Evolutionary conservation across 2,888 invertebrate genomes (phyloP).

Genomic region (Cotesia congregata): DNA sequence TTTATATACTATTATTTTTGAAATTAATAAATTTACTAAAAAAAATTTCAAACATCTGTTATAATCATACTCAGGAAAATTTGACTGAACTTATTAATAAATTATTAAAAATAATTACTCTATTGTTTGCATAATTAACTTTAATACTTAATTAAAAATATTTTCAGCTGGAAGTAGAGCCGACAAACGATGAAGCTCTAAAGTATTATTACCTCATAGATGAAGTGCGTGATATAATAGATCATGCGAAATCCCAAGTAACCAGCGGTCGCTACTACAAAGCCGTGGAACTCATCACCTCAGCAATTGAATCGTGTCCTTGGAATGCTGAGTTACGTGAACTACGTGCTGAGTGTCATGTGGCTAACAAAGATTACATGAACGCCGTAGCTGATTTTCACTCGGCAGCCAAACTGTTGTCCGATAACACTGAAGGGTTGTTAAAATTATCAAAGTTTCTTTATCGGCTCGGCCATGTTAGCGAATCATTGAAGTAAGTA

Average conservation of each 20-base stretch:
- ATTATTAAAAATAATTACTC: no score
- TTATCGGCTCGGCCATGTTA: slow-evolving; percentile 92
- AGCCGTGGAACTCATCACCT: slow-evolving; percentile 78
- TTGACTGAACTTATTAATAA: no score
- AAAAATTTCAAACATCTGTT: no score
- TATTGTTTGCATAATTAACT: not conserved
- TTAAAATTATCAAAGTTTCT: slow-evolving; percentile 86
- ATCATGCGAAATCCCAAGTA: slow-evolving; percentile 77
- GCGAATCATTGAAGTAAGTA: slow-evolving; percentile 85
- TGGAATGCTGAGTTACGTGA: slow-evolving; percentile 90
- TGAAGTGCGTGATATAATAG: slow-evolving; percentile 77
- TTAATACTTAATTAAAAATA: not conserved
- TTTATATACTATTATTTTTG: no score
- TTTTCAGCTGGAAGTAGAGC: slow-evolving; percentile 75
- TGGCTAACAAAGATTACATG: slow-evolving; percentile 81
- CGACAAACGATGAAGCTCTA: slow-evolving; percentile 81
- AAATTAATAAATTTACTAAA: no score
- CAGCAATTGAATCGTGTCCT: slow-evolving; percentile 85
- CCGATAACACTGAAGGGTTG: slow-evolving; percentile 92
- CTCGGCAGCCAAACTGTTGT: slow-evolving; percentile 89
- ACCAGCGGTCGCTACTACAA: slow-evolving; percentile 72
- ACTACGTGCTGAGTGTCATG: slow-evolving; percentile 88
- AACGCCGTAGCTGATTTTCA: slow-evolving; percentile 93
- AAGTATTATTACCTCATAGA: slow-evolving; percentile 78
- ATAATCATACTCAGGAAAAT: no score